Percentiles rank a stretch among this genome's conserved stretches.
These are phyloP conservation scores for Xiphorhynchus elegans DNA, from an alignment of 2,113 vertebrate species.

Conservation along the genomic window DNA sequence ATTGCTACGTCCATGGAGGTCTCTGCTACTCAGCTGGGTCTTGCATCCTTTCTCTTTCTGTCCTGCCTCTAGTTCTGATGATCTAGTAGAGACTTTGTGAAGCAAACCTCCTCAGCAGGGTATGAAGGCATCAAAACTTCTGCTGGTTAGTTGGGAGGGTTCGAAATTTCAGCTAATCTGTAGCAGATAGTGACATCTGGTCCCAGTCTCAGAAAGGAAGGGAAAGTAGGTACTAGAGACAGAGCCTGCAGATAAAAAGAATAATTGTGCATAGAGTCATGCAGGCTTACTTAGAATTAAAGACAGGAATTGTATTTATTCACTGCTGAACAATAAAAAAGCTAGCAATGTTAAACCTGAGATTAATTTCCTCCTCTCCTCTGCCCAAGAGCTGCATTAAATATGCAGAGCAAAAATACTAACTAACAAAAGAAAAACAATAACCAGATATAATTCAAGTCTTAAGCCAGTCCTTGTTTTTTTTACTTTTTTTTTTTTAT, in stretches of 20 bases:
- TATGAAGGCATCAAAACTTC: neutral
- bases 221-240: neutral
- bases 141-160: neutral
- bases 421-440: neutral
- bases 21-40: neutral
- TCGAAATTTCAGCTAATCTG: neutral
- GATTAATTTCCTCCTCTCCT: slow-evolving; percentile 3
- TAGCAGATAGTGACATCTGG: rapidly evolving
- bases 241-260: neutral
- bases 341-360: neutral
- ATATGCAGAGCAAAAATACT: neutral
- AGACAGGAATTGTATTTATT: neutral
- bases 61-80: neutral
- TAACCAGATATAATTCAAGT: neutral
- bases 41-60: neutral
- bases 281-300: neutral
- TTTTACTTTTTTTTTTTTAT: neutral
- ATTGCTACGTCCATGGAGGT: neutral
- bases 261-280: neutral
- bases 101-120: neutral
- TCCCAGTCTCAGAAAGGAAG: neutral
- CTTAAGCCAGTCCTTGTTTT: neutral
- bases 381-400: neutral
- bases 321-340: neutral
- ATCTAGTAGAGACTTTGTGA: neutral